Evolutionary conservation across 2,797 vertebrate species (phyloP).

Genomic region (Cirrhinus mrigala): DNA sequence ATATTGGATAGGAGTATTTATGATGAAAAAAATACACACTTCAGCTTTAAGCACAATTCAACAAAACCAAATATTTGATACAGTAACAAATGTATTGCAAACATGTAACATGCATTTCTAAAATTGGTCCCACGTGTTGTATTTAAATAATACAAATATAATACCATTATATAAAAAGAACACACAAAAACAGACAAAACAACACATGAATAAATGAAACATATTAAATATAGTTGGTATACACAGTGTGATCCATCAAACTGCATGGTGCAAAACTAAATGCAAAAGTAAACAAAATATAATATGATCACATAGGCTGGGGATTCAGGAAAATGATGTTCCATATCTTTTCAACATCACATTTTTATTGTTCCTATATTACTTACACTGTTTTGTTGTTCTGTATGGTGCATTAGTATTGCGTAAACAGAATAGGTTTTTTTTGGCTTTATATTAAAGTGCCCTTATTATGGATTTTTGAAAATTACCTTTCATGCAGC

Average conservation of each 20-base stretch:
- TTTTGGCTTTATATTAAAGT: background rate
- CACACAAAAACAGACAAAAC: background rate
- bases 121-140: background rate
- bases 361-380: background rate
- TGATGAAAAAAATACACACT: conserved; percentile 3
- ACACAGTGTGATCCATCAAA: background rate
- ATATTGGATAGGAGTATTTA: too few species aligned
- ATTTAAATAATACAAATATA: conserved; percentile 7
- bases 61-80: conserved; percentile 1
- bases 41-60: background rate
- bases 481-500: too few species aligned
- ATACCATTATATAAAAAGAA: background rate
- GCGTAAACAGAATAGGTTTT: background rate
- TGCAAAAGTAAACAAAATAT: background rate
- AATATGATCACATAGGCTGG: background rate
- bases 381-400: background rate
- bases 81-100: conserved; percentile 20
- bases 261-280: background rate
- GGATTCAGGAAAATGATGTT: background rate
- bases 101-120: conserved; percentile 42
- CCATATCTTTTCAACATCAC: background rate
- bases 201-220: background rate
- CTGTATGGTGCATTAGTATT: background rate
- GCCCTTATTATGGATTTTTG: too few species aligned
- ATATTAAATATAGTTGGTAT: background rate